These are phyloP conservation scores for Cyprinus carpio DNA, from an alignment of 2,113 vertebrate species.

Conservation along the genomic window DNA sequence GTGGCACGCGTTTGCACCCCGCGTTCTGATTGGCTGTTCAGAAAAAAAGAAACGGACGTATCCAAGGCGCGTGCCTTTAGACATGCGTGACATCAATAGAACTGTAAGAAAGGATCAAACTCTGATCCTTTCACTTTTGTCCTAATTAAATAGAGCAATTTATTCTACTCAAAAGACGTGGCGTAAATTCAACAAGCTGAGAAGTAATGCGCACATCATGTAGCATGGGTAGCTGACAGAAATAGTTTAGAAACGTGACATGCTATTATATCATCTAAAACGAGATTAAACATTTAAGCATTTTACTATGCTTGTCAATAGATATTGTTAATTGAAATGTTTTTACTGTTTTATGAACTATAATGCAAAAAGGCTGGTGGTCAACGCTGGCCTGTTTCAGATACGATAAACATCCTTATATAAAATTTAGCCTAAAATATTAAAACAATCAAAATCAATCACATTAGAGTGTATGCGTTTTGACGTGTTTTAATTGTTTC, in stretches of 20 bases:
- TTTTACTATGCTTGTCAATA: background rate
- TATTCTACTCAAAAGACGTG: background rate
- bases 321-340: background rate
- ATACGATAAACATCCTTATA: background rate
- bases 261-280: background rate
- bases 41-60: conserved; percentile 61
- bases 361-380: background rate
- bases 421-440: background rate
- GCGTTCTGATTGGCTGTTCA: conserved; percentile 69
- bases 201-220: background rate
- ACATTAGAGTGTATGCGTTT: background rate
- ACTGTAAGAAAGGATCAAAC: conserved; percentile 61
- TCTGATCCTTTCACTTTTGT: conserved; percentile 47
- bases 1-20: conserved; percentile 64
- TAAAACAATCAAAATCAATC: background rate
- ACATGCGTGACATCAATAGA: conserved; percentile 61
- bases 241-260: background rate
- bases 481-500: background rate
- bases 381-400: background rate
- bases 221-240: background rate
- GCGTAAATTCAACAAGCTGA: background rate
- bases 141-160: conserved; percentile 24
- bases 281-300: background rate
- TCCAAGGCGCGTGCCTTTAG: conserved; percentile 71
- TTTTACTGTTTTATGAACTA: background rate